Percentiles rank a stretch among this genome's conserved stretches.
phyloP scores from a whole-genome alignment of 2,113 vertebrate species.

The Fregata magnificens region DNA sequence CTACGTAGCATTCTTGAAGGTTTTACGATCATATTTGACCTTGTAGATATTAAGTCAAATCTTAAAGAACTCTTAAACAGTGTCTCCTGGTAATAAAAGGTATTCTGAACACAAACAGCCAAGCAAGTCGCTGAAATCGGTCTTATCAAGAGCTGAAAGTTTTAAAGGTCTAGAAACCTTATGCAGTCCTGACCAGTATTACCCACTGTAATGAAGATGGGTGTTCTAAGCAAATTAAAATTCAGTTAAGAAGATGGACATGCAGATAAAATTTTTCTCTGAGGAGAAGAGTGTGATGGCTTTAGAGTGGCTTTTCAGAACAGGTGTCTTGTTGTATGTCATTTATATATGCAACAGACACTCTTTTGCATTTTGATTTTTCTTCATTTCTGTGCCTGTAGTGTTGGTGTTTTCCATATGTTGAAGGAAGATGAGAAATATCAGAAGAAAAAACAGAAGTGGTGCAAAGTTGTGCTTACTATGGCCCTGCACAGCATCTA shows the following conservation, averaged over 20 bases:
- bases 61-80: background rate
- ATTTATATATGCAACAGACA: background rate
- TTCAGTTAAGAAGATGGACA: background rate
- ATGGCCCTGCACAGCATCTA: background rate
- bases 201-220: background rate
- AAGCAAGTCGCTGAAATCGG: rapidly evolving
- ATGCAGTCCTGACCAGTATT: background rate
- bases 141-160: background rate
- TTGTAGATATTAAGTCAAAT: background rate
- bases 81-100: background rate
- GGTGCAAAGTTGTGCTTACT: background rate
- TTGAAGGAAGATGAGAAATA: background rate
- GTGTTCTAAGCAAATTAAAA: background rate
- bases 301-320: background rate
- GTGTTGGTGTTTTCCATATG: background rate
- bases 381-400: background rate
- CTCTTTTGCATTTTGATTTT: background rate
- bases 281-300: background rate
- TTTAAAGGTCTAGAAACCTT: background rate
- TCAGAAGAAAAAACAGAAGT: background rate
- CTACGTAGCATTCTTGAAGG: background rate
- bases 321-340: background rate
- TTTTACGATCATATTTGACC: background rate
- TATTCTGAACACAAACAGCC: background rate
- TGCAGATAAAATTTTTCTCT: background rate